Evolutionary conservation across 1,140 invertebrate genomes (phyloP).

Genomic region (Pogonomyrmex barbatus): DNA sequence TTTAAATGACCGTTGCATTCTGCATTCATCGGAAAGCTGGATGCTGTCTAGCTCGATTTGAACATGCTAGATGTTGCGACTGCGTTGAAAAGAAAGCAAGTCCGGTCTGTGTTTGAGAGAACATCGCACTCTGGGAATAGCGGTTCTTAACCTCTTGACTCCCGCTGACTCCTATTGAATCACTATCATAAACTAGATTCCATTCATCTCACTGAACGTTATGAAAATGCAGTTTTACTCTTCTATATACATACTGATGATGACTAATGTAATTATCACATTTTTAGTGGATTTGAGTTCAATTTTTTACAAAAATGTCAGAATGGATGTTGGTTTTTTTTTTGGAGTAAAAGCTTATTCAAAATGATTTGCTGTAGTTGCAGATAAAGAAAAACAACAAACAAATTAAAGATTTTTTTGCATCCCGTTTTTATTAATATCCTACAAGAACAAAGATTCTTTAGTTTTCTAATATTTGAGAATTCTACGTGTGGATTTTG

Average conservation of each 20-base stretch:
- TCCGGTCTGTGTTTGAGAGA: slow-evolving; percentile 40
- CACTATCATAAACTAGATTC: neutral
- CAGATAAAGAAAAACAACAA: neutral
- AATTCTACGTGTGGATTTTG: neutral
- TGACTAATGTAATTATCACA: neutral
- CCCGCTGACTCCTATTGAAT: neutral
- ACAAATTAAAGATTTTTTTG: neutral
- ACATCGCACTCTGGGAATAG: neutral
- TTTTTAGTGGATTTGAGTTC: neutral
- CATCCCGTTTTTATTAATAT: neutral
- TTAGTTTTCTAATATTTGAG: neutral
- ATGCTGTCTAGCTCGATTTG: neutral
- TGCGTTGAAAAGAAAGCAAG: slow-evolving; percentile 41
- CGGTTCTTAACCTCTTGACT: slow-evolving; percentile 36
- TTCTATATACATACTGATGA: neutral
- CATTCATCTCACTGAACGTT: neutral
- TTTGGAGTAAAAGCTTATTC: neutral
- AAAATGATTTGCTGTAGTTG: neutral
- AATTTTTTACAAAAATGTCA: neutral
- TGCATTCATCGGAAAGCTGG: slow-evolving; percentile 8
- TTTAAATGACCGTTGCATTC: slow-evolving; percentile 27
- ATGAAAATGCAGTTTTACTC: neutral
- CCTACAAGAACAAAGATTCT: neutral
- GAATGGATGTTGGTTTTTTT: neutral
- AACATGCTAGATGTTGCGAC: neutral